A percentile compares a stretch with the other conserved stretches of the same genome.
These are phyloP conservation scores for Calephelis nemesis DNA, from an alignment of 1,140 invertebrate species.

Conservation along the genomic window DNA sequence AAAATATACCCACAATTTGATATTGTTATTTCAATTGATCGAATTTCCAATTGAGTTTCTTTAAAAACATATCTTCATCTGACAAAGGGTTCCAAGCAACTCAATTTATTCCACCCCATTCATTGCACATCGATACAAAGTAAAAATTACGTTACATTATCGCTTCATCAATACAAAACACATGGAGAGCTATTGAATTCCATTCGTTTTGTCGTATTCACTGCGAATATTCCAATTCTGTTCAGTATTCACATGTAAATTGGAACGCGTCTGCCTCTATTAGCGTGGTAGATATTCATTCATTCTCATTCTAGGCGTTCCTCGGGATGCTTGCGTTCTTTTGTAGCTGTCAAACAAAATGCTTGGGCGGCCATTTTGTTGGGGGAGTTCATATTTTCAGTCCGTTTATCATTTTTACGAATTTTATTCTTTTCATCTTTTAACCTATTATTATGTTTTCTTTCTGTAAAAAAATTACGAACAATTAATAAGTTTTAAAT, in stretches of 20 bases:
- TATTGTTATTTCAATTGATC: too few relatives aligned
- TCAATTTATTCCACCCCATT: constrained; percentile 3
- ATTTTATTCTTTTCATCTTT: too few relatives aligned
- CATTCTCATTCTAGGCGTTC: constrained; percentile 6
- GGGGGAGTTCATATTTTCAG: neutral
- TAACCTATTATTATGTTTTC: too few relatives aligned
- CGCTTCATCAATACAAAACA: constrained; percentile 12
- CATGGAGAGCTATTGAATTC: constrained; percentile 11
- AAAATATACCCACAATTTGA: too few relatives aligned
- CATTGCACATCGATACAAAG: neutral
- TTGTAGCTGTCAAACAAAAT: constrained; percentile 1
- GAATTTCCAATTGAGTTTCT: too few relatives aligned
- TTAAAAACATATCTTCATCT: neutral
- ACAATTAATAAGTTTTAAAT: too few relatives aligned
- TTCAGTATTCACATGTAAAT: constrained; percentile 15
- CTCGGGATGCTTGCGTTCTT: neutral
- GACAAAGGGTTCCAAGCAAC: neutral
- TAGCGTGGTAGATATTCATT: constrained; percentile 11
- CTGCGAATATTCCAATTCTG: constrained; percentile 14
- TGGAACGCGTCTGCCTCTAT: constrained; percentile 3
- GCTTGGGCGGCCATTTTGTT: neutral
- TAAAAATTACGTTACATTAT: constrained; percentile 8
- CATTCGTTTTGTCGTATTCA: constrained; percentile 10
- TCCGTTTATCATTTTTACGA: neutral
- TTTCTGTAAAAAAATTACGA: too few relatives aligned